Conservation (phyloP, 2,888 invertebrate genomes). For the Cheilosia soror region DNA sequence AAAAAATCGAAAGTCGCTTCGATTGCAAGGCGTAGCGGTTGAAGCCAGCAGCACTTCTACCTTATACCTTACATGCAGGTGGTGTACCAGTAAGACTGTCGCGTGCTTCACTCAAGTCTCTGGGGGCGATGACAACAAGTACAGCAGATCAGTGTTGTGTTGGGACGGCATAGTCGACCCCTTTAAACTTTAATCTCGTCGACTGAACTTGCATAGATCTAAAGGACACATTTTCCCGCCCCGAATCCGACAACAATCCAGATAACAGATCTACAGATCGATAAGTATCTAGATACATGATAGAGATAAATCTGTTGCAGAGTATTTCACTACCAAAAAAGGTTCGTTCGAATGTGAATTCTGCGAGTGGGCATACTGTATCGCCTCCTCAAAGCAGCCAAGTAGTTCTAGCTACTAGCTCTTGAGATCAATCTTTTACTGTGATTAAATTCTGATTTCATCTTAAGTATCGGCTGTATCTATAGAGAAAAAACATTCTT, state of each 20-base stretch:
- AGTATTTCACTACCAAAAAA: slow-evolving; percentile 64
- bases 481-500: slow-evolving; percentile 20
- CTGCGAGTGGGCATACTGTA: slow-evolving; percentile 50
- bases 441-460: slow-evolving; percentile 63
- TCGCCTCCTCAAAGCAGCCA: slow-evolving; percentile 45
- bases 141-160: not conserved
- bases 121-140: slow-evolving; percentile 53
- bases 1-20: slow-evolving; percentile 63
- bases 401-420: slow-evolving; percentile 16
- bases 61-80: slow-evolving; percentile 43
- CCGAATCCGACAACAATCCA: slow-evolving; percentile 38
- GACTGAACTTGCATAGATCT: slow-evolving; percentile 37
- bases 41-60: slow-evolving; percentile 2
- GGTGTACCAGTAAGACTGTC: slow-evolving; percentile 38
- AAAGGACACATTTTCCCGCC: slow-evolving; percentile 28
- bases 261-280: slow-evolving; percentile 69
- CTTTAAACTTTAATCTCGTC: slow-evolving; percentile 36
- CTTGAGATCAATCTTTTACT: slow-evolving; percentile 36
- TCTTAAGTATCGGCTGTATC: slow-evolving; percentile 36
- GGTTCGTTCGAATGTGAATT: slow-evolving; percentile 46
- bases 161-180: not conserved
- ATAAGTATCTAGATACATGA: slow-evolving; percentile 69
- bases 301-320: slow-evolving; percentile 56
- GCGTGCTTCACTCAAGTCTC: slow-evolving; percentile 58
- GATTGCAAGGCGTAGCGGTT: not conserved